A percentile compares a stretch with the other conserved stretches of the same genome.
These are phyloP conservation scores for Argya squamiceps DNA, from an alignment of 2,797 vertebrate genomes.

Conservation along the genomic window DNA sequence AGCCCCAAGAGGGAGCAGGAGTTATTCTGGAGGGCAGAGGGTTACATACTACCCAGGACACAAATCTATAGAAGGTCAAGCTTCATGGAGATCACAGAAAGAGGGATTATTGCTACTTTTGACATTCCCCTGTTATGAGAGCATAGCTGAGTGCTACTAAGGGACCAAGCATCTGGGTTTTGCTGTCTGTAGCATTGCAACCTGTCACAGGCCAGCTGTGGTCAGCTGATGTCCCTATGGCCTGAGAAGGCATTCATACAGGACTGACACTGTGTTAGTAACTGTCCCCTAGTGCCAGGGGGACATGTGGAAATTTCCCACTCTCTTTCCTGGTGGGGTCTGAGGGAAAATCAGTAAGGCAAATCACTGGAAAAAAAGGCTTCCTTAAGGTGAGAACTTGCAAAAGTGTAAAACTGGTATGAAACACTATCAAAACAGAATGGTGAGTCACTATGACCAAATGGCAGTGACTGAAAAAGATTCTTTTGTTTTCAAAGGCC, in stretches of 20 bases:
- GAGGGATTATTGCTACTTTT: neutral
- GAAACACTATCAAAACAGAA: neutral
- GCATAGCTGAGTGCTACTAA: neutral
- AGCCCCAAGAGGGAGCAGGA: neutral
- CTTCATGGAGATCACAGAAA: neutral
- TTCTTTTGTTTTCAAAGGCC: neutral
- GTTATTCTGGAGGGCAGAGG: neutral
- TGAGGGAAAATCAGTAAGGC: neutral
- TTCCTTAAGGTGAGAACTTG: neutral
- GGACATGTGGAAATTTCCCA: fast-evolving
- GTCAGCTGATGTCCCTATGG: neutral
- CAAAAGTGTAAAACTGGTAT: neutral
- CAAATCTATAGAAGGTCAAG: neutral
- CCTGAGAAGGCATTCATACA: neutral
- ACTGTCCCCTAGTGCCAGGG: neutral
- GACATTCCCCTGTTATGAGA: neutral
- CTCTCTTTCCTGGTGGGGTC: neutral
- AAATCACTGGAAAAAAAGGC: neutral
- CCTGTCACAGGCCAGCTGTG: neutral
- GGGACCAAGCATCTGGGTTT: neutral
- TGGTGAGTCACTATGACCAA: neutral
- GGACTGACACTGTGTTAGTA: neutral
- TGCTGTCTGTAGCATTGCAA: neutral
- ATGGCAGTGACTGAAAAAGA: neutral
- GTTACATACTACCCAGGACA: neutral